Evolutionary conservation across 2,888 invertebrate species (phyloP), one percentile per base, ranked within the genome.

Genomic region (Dicycla oo): DNA sequence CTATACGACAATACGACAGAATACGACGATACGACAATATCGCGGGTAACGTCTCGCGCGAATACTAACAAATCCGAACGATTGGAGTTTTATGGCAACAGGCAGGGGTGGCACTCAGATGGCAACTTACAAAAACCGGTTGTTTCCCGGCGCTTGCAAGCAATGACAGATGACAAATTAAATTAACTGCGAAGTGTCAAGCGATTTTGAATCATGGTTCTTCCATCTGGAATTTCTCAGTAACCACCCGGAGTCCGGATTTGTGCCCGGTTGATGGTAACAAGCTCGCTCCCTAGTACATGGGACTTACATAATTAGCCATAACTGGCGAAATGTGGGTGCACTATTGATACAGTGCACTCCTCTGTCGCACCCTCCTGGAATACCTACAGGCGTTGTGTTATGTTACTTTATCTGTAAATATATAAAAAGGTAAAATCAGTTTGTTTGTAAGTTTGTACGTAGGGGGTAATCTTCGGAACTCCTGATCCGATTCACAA

Each of bases 41-140:
- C 73, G 66, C 64, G 69, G 47, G 57, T 73, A 82, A 58, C 58
- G 71, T 62, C 64, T 66, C 58, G 51, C 63, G 68, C 53, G 74
- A 82, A 82, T 69, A 77, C 78, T 79, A 74, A 74, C 79, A 80
- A 67, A 82, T 82, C 66, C 64, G 20, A 69, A 70, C 74, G 83
- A 80, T 82, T 80, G 69, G 10, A 79, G 83, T 78, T 80, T 82
- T 80, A 80, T 80, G 67, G 56, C 54, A 18, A n/a, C 34, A 23
- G 15, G 62, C 15, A 80, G 80, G 80, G 80, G 56, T 80, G 82
- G 11, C 82, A 43, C 26, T 30, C 10, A n/a, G 4, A 15, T 61
- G 3, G 47, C 1, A 18, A 30, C 2, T 45, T 20, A 20, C 7
- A 26, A 61, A 45, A 60, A 20, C 26, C n/a, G n/a, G n/a, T n/a